These are phyloP conservation scores for Alligator mississippiensis DNA, from an alignment of 2,113 vertebrate genomes.

Conservation along the genomic window DNA sequence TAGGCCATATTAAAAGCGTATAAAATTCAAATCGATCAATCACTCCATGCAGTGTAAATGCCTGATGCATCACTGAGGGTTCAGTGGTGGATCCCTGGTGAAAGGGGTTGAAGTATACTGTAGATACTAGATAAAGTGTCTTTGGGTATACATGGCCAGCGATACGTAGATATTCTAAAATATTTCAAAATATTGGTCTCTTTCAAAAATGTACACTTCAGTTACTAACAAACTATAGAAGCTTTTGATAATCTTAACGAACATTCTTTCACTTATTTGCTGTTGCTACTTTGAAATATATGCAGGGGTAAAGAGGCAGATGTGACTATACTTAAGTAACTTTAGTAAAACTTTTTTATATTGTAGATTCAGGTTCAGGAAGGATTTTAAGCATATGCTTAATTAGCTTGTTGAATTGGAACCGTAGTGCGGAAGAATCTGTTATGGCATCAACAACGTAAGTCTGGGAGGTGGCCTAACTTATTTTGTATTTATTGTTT, in stretches of 20 bases:
- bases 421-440: fast-evolving
- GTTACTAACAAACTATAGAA: neutral
- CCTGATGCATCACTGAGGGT: neutral
- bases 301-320: neutral
- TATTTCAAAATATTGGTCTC: neutral
- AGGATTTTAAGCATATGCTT: neutral
- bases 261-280: neutral
- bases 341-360: neutral
- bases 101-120: neutral
- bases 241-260: neutral
- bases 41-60: neutral
- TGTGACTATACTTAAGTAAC: neutral
- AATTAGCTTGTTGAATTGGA: neutral
- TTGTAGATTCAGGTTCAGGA: neutral
- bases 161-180: neutral
- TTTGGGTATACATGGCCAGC: neutral
- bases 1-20: neutral
- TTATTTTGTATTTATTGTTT: slow-evolving; percentile 14
- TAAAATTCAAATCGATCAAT: neutral
- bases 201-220: neutral
- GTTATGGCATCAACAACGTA: neutral
- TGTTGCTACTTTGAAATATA: neutral
- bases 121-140: neutral
- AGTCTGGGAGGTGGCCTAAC: neutral
- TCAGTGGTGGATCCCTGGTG: neutral